Base-by-base conservation (phyloP, 2,888 invertebrate species). In the Achlya flavicornis region DNA sequence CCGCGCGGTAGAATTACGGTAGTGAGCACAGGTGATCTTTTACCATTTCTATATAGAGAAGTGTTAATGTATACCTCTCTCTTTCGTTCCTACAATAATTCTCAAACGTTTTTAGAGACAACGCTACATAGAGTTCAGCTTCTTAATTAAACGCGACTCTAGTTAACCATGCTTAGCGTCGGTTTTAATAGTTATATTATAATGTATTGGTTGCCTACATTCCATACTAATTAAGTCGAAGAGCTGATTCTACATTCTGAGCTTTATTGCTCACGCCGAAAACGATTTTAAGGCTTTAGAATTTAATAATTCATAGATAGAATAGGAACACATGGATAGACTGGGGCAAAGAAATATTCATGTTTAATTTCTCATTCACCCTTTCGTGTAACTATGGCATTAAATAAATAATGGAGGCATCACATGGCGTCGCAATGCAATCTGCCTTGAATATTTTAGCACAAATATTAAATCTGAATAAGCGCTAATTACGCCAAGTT, bases 1-100 rank as follows among this genome's bases (percentile, higher is more conserved):
- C 90, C 88, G 88, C 84, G 81, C 81, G 87, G 89, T 89, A 89
- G 88, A 91, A 93, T 94, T 93, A 92, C 93, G 87, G 94, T 93
- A 93, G 94, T 93, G 91, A 94, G 90, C 94, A 94, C 92, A 92
- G 92, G 92, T 93, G 94, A 94, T 92, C 94, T 93, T 94, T 92
- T 88, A 89, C 83, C 84, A 89, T 90, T 41, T 41, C 41, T 41
- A 85, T 75, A 78, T 68, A 81, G 80, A 80, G 86, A 78, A 89
- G 90, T 89, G 88, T 85, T 85, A 89, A 90, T 89, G 74, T 92
- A 91, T 85, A 86, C 67, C 80, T 78, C 68, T 88, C 92, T 87
- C 92, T 79, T 84, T 92, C 86, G 78, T 48, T 68, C 83, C 66
- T 63, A 72, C 74, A 68, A 65, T 66, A 68, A 69, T 73, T 68